A percentile compares a stretch with the other conserved stretches of the same genome.
phyloP scores from a whole-genome alignment of 1,140 invertebrate species.

The Drosophila kurseongensis region DNA sequence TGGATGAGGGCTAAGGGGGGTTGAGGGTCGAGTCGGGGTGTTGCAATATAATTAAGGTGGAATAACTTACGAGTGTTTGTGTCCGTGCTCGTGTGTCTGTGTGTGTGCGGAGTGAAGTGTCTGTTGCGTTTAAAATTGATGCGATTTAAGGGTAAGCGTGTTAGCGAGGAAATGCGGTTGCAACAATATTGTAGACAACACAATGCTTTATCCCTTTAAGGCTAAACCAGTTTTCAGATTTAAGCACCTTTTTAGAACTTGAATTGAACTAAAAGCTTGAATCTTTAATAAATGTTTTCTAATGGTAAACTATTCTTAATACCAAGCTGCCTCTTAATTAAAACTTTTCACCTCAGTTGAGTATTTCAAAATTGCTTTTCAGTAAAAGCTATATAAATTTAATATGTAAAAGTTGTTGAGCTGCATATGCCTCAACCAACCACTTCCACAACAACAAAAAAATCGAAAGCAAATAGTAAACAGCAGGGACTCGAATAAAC shows the following conservation, averaged over 20 bases:
- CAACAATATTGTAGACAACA: slow-evolving; percentile 20
- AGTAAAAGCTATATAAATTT: too few species aligned
- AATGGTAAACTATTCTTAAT: too few species aligned
- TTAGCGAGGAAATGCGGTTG: slow-evolving; percentile 30
- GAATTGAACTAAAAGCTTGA: not conserved
- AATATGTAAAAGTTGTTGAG: too few species aligned
- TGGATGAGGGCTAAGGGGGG: not conserved
- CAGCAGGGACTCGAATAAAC: not conserved
- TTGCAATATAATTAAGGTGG: slow-evolving; percentile 81
- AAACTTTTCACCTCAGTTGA: too few species aligned
- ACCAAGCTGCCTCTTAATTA: too few species aligned
- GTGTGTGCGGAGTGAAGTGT: slow-evolving; percentile 49
- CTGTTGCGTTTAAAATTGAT: slow-evolving; percentile 72
- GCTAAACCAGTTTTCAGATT: not conserved
- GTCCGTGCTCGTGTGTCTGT: slow-evolving; percentile 16
- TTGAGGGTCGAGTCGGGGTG: slow-evolving; percentile 48
- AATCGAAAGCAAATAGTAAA: slow-evolving; percentile 21
- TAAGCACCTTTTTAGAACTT: not conserved
- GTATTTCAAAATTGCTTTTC: not conserved
- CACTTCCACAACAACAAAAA: not conserved
- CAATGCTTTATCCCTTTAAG: slow-evolving; percentile 35
- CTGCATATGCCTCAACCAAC: not conserved
- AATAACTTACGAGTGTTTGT: slow-evolving; percentile 68
- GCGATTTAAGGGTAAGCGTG: slow-evolving; percentile 62
- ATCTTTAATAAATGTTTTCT: too few species aligned